phyloP scores from a whole-genome alignment of 2,113 vertebrate species.

The Chiloscyllium plagiosum region DNA sequence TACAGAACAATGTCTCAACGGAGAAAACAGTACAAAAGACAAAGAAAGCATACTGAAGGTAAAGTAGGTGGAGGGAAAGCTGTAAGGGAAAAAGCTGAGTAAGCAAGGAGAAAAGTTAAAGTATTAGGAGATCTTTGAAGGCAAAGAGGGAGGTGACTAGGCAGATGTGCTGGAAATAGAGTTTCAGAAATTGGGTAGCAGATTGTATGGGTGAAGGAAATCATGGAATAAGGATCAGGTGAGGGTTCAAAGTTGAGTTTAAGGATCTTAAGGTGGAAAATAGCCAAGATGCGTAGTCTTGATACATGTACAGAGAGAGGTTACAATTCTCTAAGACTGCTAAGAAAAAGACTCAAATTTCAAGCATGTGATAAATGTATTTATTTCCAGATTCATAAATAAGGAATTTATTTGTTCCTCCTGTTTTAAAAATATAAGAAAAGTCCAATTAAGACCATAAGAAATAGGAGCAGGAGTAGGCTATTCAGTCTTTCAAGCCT shows the following conservation, averaged over 20 bases:
- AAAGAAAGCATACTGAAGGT: neutral
- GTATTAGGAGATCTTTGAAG: neutral
- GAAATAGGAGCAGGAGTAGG: too few relatives aligned
- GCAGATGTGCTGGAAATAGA: neutral
- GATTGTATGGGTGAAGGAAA: neutral
- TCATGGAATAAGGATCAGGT: neutral
- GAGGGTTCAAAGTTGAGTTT: neutral
- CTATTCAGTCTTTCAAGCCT: too few relatives aligned
- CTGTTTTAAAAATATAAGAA: neutral
- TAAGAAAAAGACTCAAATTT: neutral
- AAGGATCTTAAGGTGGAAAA: neutral
- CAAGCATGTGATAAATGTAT: neutral
- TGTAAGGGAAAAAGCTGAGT: neutral
- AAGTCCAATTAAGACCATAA: neutral
- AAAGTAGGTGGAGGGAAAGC: neutral
- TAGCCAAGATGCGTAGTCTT: neutral
- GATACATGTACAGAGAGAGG: neutral
- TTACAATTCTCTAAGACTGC: neutral
- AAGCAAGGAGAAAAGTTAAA: neutral
- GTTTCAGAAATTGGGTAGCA: neutral
- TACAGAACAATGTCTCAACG: neutral
- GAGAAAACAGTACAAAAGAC: neutral
- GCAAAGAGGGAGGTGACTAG: neutral
- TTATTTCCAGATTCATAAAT: neutral
- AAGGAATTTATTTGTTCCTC: neutral